These are phyloP conservation scores for Zaprionus lachaisei DNA, from an alignment of 1,140 invertebrate species.

Conservation along the genomic window DNA sequence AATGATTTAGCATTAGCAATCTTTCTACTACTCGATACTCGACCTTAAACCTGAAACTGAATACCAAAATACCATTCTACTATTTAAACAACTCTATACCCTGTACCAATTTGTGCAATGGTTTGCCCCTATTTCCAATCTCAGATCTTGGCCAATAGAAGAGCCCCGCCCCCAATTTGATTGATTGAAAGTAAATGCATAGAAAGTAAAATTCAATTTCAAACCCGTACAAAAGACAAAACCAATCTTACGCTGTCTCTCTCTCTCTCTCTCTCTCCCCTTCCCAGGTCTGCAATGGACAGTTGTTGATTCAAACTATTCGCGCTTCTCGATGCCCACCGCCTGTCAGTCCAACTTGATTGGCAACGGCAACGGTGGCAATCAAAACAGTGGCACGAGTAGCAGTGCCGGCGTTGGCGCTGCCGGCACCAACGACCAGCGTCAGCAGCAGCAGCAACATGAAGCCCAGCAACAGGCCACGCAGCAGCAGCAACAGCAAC, in stretches of 20 bases:
- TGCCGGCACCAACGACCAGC: constrained; percentile 52
- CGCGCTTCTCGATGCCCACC: constrained; percentile 87
- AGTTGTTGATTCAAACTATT: constrained; percentile 88
- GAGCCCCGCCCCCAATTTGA: constrained; percentile 29
- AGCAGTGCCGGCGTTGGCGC: constrained; percentile 59
- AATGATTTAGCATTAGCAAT: constrained; percentile 79
- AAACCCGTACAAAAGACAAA: constrained; percentile 62
- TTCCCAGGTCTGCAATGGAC: constrained; percentile 90
- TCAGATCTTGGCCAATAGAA: constrained; percentile 36
- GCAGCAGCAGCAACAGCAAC: constrained; percentile 83
- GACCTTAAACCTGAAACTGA: constrained; percentile 27
- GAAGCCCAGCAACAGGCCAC: constrained; percentile 72
- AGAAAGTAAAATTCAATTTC: constrained; percentile 58
- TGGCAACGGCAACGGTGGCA: constrained; percentile 85
- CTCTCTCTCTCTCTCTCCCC: constrained; percentile 76
- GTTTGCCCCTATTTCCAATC: constrained; percentile 43
- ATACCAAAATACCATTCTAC: constrained; percentile 56
- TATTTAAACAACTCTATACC: constrained; percentile 46
- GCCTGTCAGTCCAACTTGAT: constrained; percentile 86
- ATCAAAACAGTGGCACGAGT: constrained; percentile 79
- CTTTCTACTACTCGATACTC: constrained; percentile 70
- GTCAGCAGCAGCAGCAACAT: constrained; percentile 67
- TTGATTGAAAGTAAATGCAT: constrained; percentile 46
- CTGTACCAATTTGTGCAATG: constrained; percentile 29
- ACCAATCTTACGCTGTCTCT: constrained; percentile 82